Conservation (phyloP, 2,888 invertebrate species). For the Melipona beecheii region DNA sequence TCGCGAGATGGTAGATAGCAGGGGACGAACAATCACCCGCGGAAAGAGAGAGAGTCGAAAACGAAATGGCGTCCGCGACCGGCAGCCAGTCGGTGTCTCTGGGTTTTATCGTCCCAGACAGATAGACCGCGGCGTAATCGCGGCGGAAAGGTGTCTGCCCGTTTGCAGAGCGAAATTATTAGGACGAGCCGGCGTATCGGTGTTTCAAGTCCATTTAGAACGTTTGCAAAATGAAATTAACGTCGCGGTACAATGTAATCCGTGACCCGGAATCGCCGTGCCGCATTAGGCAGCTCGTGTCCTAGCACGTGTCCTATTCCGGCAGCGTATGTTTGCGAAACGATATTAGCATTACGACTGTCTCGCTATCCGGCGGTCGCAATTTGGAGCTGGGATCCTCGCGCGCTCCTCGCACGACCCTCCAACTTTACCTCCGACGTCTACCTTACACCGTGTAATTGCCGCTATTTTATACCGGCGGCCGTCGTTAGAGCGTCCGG, state of each 20-base stretch:
- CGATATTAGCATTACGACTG: slow-evolving; percentile 62
- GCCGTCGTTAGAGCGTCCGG: slow-evolving; percentile 11
- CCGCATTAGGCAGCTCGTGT: slow-evolving; percentile 52
- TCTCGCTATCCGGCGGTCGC: slow-evolving; percentile 54
- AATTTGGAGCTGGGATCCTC: slow-evolving; percentile 43
- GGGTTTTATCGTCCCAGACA: slow-evolving; percentile 29
- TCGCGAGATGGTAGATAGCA: neutral
- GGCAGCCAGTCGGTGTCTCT: neutral
- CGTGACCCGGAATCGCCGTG: slow-evolving; percentile 62
- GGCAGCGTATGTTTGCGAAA: slow-evolving; percentile 58
- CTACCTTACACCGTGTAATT: slow-evolving; percentile 37
- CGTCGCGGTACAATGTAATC: slow-evolving; percentile 63
- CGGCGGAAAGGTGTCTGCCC: neutral
- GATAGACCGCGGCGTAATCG: slow-evolving; percentile 19
- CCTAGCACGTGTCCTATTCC: slow-evolving; percentile 53
- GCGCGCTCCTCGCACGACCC: neutral
- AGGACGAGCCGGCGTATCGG: slow-evolving; percentile 55
- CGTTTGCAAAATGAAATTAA: slow-evolving; percentile 66
- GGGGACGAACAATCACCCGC: neutral
- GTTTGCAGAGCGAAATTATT: slow-evolving; percentile 55
- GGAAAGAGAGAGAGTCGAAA: no score
- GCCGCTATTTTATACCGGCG: slow-evolving; percentile 36
- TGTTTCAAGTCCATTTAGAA: slow-evolving; percentile 51
- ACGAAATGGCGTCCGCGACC: neutral
- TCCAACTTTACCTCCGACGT: slow-evolving; percentile 26